Percentiles rank a stretch among this genome's conserved stretches.
These are phyloP conservation scores for Bagarius yarrelli DNA, from an alignment of 2,113 vertebrate species.

Conservation along the genomic window DNA sequence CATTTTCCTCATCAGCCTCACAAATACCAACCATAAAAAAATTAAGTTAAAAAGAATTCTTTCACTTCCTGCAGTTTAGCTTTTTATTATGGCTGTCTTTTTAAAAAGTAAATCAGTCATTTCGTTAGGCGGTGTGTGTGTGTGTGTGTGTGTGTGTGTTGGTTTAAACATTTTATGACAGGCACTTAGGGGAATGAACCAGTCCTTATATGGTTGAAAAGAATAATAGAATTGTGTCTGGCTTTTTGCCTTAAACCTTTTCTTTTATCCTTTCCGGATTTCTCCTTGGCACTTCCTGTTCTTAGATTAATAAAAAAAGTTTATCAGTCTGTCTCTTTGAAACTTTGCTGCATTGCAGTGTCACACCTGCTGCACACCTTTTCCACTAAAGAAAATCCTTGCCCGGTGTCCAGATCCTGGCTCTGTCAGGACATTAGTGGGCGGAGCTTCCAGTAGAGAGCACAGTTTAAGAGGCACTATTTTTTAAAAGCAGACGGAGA, in stretches of 20 bases:
- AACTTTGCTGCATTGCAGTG: too few relatives aligned
- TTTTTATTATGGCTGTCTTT: constrained; percentile 12
- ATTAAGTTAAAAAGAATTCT: not conserved
- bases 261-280: constrained; percentile 1
- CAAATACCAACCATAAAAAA: not conserved
- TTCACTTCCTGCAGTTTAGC: not conserved
- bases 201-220: constrained; percentile 67
- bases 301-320: not conserved
- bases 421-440: too few relatives aligned
- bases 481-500: too few relatives aligned
- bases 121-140: too few relatives aligned
- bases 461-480: too few relatives aligned
- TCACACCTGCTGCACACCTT: too few relatives aligned
- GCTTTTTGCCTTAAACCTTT: constrained; percentile 26
- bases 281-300: constrained; percentile 10
- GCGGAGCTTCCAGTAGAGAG: too few relatives aligned
- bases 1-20: not conserved
- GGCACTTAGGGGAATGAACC: constrained; percentile 50
- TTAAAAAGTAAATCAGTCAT: too few relatives aligned
- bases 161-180: constrained; percentile 66
- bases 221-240: constrained; percentile 23
- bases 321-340: not conserved
- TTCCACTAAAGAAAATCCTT: too few relatives aligned
- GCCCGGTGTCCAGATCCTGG: too few relatives aligned
- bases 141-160: constrained; percentile 60